Evolutionary conservation across 64 coral and sea anemone genomes (phyloP).

Genomic region (Orbicella faveolata): DNA sequence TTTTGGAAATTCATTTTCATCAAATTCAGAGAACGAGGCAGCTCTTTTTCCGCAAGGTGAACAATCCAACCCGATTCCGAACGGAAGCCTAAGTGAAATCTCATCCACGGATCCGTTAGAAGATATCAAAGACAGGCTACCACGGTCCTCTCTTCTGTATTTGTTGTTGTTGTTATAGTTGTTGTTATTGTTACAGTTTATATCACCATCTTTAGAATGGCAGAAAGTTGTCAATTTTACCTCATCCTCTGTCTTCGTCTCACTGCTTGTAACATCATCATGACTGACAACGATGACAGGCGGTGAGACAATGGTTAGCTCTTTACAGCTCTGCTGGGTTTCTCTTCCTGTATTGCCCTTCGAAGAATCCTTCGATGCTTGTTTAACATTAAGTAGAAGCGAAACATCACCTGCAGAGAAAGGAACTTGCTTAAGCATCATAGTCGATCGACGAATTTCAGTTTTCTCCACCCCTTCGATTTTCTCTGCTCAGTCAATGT

Average conservation of each 20-base stretch:
- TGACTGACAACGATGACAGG: neutral
- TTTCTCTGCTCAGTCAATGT: too few species aligned
- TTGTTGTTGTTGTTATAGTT: neutral
- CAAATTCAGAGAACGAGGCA: neutral
- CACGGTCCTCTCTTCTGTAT: neutral
- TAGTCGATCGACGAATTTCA: too few species aligned
- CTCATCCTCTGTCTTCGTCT: neutral
- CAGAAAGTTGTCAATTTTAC: neutral
- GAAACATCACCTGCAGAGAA: neutral
- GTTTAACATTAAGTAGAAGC: neutral
- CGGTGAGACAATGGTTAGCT: neutral
- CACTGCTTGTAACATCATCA: neutral
- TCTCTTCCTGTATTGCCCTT: neutral
- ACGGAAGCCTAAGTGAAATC: neutral
- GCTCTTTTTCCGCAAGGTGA: constrained; percentile 1
- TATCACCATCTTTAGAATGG: neutral
- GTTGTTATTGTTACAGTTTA: neutral
- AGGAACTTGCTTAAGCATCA: too few species aligned
- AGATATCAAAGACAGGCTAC: neutral
- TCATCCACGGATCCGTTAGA: neutral
- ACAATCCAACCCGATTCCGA: neutral
- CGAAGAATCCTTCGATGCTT: neutral
- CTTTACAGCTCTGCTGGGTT: neutral
- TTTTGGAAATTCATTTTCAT: neutral
- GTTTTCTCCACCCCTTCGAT: too few species aligned